Conservation (phyloP, 2,113 vertebrate genomes). For the Etheostoma spectabile region DNA sequence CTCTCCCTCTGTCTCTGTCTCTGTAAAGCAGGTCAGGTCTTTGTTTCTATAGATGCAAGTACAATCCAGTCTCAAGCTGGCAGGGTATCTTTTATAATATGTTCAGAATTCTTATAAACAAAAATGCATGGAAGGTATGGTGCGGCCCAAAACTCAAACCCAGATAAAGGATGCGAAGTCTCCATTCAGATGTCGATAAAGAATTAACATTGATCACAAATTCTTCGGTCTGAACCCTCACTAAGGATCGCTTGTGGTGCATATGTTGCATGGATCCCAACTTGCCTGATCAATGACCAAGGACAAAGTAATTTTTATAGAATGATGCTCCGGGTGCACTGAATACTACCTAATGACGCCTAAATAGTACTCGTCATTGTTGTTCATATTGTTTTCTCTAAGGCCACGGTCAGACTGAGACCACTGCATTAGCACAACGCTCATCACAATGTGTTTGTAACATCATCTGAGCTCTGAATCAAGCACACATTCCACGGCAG, state of each 20-base stretch:
- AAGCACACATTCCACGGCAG: too few relatives aligned
- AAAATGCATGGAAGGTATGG: neutral
- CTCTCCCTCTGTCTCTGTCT: slow-evolving; percentile 36
- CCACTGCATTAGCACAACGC: too few relatives aligned
- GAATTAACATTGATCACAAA: neutral
- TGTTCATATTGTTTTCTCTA: neutral
- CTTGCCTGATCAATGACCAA: neutral
- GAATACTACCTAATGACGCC: neutral
- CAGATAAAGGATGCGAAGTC: neutral
- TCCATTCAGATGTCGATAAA: neutral
- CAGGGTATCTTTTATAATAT: neutral
- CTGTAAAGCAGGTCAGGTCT: slow-evolving; percentile 64
- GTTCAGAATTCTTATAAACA: neutral
- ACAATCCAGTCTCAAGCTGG: neutral
- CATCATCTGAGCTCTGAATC: too few relatives aligned
- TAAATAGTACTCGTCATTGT: neutral
- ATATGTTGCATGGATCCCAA: neutral
- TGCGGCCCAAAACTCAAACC: too few relatives aligned
- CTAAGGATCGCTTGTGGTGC: neutral
- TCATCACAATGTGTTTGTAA: too few relatives aligned
- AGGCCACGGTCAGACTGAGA: too few relatives aligned
- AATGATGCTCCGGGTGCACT: neutral
- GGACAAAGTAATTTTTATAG: neutral
- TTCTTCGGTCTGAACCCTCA: neutral
- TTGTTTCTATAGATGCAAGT: slow-evolving; percentile 10